A percentile compares a stretch with the other conserved stretches of the same genome.
Evolutionary conservation across 1,140 invertebrate species (phyloP).

Genomic region (Eciton burchellii): DNA sequence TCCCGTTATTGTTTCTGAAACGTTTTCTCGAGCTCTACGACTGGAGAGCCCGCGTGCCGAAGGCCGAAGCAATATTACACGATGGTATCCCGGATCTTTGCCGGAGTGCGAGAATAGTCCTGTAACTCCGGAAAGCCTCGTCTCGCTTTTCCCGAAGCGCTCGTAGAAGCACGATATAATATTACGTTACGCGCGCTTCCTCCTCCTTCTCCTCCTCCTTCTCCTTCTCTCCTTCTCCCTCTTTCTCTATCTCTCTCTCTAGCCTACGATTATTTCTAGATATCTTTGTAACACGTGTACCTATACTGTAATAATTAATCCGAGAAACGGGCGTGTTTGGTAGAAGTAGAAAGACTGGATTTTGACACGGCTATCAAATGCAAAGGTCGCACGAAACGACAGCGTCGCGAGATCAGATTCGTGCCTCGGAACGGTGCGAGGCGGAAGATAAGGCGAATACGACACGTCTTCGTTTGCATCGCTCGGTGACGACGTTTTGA

Average conservation of each 20-base stretch:
- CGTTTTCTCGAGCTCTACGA: neutral
- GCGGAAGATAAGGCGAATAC: neutral
- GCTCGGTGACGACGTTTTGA: conserved; percentile 9
- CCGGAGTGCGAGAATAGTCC: conserved; percentile 21
- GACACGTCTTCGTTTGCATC: neutral
- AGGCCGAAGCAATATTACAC: conserved; percentile 48
- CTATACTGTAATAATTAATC: conserved; percentile 42
- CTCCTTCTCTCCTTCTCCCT: neutral
- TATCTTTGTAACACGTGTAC: conserved; percentile 60
- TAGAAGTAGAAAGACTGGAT: conserved; percentile 47
- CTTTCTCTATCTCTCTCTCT: neutral
- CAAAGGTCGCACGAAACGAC: neutral
- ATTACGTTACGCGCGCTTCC: conserved; percentile 17
- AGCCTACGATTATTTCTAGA: conserved; percentile 72
- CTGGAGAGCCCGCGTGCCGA: neutral
- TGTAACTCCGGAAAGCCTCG: conserved; percentile 24
- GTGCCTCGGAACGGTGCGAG: neutral
- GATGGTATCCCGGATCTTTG: conserved; percentile 21
- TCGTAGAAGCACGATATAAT: conserved; percentile 27
- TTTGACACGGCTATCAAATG: neutral
- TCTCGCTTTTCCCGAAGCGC: conserved; percentile 19
- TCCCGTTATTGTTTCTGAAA: conserved; percentile 57
- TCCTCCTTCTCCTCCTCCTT: too few relatives aligned
- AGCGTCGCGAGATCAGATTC: neutral
- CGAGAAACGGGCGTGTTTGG: conserved; percentile 14